Evolutionary conservation across 2,888 invertebrate genomes (phyloP).

Genomic region (Agonopterix alstromeriana): DNA sequence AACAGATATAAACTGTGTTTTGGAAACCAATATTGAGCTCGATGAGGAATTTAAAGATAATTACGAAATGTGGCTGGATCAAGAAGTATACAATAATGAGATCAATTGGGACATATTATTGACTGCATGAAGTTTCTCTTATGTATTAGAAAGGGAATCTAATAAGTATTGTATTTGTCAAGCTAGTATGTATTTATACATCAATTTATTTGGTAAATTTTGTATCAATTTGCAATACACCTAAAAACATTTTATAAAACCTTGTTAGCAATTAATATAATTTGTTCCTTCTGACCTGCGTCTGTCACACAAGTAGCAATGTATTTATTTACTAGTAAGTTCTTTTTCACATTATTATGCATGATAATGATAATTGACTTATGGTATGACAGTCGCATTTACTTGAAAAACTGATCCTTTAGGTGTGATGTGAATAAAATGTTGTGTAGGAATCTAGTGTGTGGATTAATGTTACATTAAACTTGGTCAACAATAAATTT

Average conservation of each 20-base stretch:
- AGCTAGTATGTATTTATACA: neutral
- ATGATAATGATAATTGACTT: neutral
- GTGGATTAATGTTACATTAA: no score
- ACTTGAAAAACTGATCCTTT: no score
- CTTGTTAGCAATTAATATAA: no score
- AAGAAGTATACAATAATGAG: constrained; percentile 94
- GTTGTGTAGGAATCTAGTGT: no score
- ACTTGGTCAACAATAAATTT: no score
- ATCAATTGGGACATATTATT: constrained; percentile 84
- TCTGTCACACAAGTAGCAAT: no score
- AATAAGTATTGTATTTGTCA: neutral
- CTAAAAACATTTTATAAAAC: neutral
- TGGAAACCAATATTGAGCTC: constrained; percentile 87
- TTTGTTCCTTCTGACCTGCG: no score
- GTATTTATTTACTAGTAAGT: no score
- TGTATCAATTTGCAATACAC: constrained; percentile 5
- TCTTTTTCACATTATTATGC: no score
- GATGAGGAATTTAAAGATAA: constrained; percentile 95
- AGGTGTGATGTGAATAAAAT: no score
- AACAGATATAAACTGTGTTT: constrained; percentile 87
- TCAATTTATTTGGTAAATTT: constrained; percentile 2
- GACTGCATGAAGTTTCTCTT: constrained; percentile 30
- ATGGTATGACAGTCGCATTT: no score
- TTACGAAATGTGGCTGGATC: constrained; percentile 96
- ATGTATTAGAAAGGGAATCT: neutral